Evolutionary conservation across 2,113 vertebrate genomes (phyloP).

Genomic region (Ancistrus triradiatus): DNA sequence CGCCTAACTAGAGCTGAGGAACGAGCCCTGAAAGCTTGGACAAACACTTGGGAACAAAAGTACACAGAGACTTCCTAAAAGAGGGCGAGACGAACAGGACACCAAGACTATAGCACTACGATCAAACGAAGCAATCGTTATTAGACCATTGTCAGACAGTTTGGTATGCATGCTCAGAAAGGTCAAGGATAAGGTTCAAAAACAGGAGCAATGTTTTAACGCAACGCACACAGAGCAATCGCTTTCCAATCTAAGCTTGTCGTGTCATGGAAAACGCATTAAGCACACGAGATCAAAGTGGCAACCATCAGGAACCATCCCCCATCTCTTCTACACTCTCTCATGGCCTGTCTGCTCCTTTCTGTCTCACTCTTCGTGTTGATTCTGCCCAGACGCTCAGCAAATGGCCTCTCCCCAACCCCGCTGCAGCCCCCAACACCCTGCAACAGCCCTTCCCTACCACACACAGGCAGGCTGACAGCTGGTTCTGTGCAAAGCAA

Average conservation of each 20-base stretch:
- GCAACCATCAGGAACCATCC: constrained; percentile 17
- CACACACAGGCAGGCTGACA: constrained; percentile 70
- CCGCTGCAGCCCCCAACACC: constrained; percentile 38
- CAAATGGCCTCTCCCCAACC: constrained; percentile 63
- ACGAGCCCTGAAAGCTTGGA: constrained; percentile 16
- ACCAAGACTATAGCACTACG: no score
- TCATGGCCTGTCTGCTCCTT: constrained; percentile 5
- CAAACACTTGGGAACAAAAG: constrained; percentile 1
- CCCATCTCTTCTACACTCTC: constrained; percentile 14
- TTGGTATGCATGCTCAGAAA: no score
- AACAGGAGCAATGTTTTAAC: no score
- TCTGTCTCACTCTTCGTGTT: constrained; percentile 37
- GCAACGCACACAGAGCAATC: no score
- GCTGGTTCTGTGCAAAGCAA: constrained; percentile 67
- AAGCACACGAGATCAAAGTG: constrained; percentile 25
- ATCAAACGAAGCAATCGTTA: no score
- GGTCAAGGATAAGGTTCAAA: no score
- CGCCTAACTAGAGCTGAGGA: constrained; percentile 8
- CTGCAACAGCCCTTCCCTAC: constrained; percentile 42
- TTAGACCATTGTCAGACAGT: no score
- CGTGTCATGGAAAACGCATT: constrained; percentile 6
- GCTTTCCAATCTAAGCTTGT: no score
- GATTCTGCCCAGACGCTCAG: constrained; percentile 60
- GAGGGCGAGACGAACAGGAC: no score
- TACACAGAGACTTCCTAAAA: not conserved